phyloP scores from a whole-genome alignment of 2,113 vertebrate species.

The Hippolais icterina region DNA sequence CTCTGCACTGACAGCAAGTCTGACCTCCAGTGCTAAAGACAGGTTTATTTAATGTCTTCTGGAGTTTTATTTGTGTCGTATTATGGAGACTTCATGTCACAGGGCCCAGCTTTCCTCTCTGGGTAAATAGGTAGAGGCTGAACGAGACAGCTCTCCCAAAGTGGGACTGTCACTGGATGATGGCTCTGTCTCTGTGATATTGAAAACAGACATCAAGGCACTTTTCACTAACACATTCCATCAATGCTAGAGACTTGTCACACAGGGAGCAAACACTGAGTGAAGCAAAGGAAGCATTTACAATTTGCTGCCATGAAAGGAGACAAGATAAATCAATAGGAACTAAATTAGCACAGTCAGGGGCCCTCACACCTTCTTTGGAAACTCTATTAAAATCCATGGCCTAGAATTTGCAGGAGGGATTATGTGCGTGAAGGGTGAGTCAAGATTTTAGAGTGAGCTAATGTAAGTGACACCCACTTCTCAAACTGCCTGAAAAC shows the following conservation, averaged over 20 bases:
- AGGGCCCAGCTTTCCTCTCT: neutral
- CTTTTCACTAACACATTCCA: slow-evolving; percentile 50
- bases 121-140: neutral
- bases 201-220: slow-evolving; percentile 19
- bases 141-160: neutral
- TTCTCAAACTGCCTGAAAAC: slow-evolving; percentile 62
- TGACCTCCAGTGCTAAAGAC: neutral
- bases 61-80: neutral
- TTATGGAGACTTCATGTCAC: neutral
- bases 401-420: slow-evolving; percentile 51
- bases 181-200: neutral
- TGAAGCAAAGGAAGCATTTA: slow-evolving; percentile 45
- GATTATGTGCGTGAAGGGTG: slow-evolving; percentile 25
- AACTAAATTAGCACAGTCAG: slow-evolving; percentile 58
- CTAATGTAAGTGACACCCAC: slow-evolving; percentile 59
- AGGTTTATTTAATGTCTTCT: neutral
- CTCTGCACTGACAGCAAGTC: neutral
- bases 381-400: slow-evolving; percentile 56
- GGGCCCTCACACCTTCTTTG: slow-evolving; percentile 43
- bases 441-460: slow-evolving; percentile 47
- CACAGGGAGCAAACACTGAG: neutral
- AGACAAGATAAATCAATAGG: slow-evolving; percentile 61
- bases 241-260: slow-evolving; percentile 40
- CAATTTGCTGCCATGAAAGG: slow-evolving; percentile 48
- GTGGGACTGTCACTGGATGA: neutral